Evolutionary conservation across 1,140 invertebrate species (phyloP).

Genomic region (Drosophila lacteicornis): DNA sequence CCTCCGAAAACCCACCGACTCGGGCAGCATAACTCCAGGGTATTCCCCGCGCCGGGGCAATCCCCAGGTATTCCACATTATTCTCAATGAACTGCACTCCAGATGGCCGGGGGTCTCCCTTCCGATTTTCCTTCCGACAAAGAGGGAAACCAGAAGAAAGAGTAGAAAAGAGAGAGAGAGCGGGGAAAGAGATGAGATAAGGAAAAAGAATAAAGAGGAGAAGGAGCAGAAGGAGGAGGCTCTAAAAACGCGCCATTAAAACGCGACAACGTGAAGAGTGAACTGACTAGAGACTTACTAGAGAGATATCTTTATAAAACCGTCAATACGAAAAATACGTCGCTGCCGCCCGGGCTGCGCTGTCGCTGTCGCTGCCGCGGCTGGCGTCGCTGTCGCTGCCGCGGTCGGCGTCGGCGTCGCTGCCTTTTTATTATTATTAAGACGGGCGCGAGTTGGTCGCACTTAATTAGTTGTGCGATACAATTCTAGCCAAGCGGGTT

Average conservation of each 20-base stretch:
- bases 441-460: conserved; percentile 69
- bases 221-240: not conserved
- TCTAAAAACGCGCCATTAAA: conserved; percentile 14
- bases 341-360: not conserved
- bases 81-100: conserved; percentile 8
- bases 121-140: not conserved
- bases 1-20: not conserved
- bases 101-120: not conserved
- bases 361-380: conserved; percentile 2
- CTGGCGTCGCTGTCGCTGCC: conserved; percentile 3
- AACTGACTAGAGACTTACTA: conserved; percentile 35
- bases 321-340: conserved; percentile 39
- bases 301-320: conserved; percentile 65
- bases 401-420: conserved; percentile 32
- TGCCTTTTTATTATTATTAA: conserved; percentile 73
- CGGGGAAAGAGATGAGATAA: not conserved
- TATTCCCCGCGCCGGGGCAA: not conserved
- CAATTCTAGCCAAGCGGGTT: conserved; percentile 79
- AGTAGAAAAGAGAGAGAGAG: not conserved
- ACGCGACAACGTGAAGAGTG: conserved; percentile 32
- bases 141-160: too few species aligned
- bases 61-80: conserved; percentile 3
- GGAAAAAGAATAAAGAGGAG: not conserved
- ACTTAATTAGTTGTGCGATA: conserved; percentile 83
- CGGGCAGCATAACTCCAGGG: not conserved